Conservation (phyloP, 2,888 invertebrate species). For the Sylvicola fuscatus region DNA sequence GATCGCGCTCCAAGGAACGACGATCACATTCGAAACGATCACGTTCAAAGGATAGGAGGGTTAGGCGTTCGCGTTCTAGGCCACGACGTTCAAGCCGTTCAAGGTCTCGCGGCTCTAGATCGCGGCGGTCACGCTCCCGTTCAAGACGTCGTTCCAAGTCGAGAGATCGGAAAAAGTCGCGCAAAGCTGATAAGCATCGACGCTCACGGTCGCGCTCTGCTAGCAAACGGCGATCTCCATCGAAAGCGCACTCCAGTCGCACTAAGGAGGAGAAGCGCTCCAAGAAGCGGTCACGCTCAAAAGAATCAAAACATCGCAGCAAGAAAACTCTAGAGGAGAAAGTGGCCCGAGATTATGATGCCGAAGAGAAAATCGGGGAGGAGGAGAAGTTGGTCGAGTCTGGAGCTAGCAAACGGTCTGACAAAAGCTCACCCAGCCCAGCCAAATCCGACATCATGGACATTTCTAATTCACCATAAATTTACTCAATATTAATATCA, state of each 20-base stretch:
- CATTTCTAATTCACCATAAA: constrained; percentile 55
- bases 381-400: constrained; percentile 16
- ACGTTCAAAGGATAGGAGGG: constrained; percentile 25
- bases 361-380: constrained; percentile 17
- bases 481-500: not conserved
- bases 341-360: constrained; percentile 18
- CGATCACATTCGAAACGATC: constrained; percentile 14
- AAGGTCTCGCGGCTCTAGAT: constrained; percentile 6
- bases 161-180: constrained; percentile 24
- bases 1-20: constrained; percentile 25
- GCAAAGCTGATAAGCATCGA: constrained; percentile 26
- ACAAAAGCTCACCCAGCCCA: constrained; percentile 24
- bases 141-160: constrained; percentile 10
- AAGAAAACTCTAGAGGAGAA: constrained; percentile 13
- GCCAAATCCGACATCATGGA: constrained; percentile 54
- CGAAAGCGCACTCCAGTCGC: constrained; percentile 19
- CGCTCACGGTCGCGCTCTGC: constrained; percentile 16
- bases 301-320: constrained; percentile 15
- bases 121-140: constrained; percentile 18
- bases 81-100: not conserved
- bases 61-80: constrained; percentile 10
- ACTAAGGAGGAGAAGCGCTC: constrained; percentile 19
- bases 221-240: constrained; percentile 11
- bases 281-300: constrained; percentile 18
- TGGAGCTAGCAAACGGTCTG: constrained; percentile 10